phyloP scores from a whole-genome alignment of 2,797 vertebrate species.

The Alcedo atthis region DNA sequence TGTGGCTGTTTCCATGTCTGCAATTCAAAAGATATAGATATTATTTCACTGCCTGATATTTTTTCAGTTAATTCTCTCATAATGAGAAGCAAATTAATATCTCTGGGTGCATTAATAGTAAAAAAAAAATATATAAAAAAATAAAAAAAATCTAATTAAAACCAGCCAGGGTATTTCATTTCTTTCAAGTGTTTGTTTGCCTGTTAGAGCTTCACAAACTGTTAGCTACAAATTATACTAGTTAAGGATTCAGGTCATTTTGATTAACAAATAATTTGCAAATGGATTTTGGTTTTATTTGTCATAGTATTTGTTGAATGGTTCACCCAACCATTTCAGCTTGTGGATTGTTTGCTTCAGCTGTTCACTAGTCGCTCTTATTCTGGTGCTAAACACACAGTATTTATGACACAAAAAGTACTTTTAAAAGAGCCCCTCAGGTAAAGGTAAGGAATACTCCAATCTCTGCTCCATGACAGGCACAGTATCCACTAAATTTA shows the following conservation, averaged over 20 bases:
- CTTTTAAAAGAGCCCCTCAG: conserved; percentile 19
- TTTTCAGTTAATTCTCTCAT: conserved; percentile 60
- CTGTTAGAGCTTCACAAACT: conserved; percentile 35
- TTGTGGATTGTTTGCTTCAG: conserved; percentile 3
- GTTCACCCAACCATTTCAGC: neutral
- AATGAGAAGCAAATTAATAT: conserved; percentile 56
- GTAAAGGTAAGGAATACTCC: conserved; percentile 33
- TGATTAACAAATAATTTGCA: conserved; percentile 55
- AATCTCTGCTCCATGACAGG: neutral
- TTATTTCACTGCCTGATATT: conserved; percentile 16
- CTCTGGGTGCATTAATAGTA: conserved; percentile 38
- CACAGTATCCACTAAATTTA: conserved; percentile 29
- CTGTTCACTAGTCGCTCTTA: neutral
- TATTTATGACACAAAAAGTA: conserved; percentile 17
- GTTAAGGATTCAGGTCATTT: conserved; percentile 24
- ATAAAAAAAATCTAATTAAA: conserved; percentile 62
- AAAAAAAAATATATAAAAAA: conserved; percentile 18
- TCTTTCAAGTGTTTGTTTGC: conserved; percentile 58
- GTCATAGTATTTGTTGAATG: conserved; percentile 25
- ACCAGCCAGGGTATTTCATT: conserved; percentile 45
- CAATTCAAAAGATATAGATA: neutral
- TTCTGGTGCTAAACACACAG: neutral
- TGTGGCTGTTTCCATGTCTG: neutral
- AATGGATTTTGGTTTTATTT: conserved; percentile 53
- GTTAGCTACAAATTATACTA: conserved; percentile 49